These are phyloP conservation scores for Sebastes matsubarae DNA, from an alignment of 2,797 vertebrate genomes.

Conservation along the genomic window DNA sequence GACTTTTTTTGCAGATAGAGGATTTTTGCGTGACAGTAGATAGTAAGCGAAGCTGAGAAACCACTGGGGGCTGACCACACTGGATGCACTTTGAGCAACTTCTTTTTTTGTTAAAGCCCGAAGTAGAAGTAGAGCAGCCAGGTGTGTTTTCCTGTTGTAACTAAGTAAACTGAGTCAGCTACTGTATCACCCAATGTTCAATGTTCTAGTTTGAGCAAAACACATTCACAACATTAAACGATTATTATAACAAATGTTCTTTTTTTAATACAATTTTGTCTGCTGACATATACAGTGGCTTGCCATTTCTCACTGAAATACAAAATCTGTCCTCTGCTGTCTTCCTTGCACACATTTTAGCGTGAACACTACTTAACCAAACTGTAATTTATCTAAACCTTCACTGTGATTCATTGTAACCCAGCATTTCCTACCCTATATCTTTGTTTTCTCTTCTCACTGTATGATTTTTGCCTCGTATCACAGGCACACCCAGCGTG, in stretches of 20 bases:
- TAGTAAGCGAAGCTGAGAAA: background rate
- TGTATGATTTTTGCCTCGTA: constrained; percentile 18
- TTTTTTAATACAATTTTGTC: background rate
- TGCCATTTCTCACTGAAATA: background rate
- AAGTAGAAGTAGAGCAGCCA: background rate
- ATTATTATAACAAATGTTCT: background rate
- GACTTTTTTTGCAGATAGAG: background rate
- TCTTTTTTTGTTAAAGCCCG: background rate
- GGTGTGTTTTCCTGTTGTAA: background rate
- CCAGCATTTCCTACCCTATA: background rate
- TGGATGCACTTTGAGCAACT: background rate
- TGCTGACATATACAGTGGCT: background rate
- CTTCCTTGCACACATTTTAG: background rate
- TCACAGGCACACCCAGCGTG: constrained; percentile 7
- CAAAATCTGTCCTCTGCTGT: background rate
- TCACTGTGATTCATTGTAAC: constrained; percentile 18
- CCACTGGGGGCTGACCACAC: background rate
- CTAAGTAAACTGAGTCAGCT: background rate
- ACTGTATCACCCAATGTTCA: background rate
- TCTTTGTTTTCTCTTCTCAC: constrained; percentile 17
- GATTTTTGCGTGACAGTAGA: background rate
- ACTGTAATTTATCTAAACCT: constrained; percentile 25
- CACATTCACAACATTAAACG: background rate
- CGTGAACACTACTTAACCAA: background rate
- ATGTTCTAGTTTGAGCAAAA: background rate